Evolutionary conservation across 2,797 vertebrate genomes (phyloP).

Genomic region (Halcyon leucocephala): DNA sequence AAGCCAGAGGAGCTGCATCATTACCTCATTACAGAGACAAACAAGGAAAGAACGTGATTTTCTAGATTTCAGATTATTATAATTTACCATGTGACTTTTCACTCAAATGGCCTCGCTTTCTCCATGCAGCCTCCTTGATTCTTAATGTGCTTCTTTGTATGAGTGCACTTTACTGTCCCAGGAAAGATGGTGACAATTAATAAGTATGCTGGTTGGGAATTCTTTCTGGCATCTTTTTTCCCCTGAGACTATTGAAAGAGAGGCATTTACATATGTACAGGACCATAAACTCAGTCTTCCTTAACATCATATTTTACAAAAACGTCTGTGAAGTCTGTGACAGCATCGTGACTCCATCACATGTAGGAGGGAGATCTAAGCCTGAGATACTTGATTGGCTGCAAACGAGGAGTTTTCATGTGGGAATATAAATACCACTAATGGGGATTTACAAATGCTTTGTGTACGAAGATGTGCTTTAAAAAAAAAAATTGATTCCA

Average conservation of each 20-base stretch:
- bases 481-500: neutral
- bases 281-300: conserved; percentile 65
- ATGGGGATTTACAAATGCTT: conserved; percentile 22
- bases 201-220: conserved; percentile 20
- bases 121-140: neutral
- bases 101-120: conserved; percentile 17
- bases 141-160: neutral
- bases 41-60: neutral
- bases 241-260: conserved; percentile 48
- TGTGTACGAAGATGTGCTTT: neutral
- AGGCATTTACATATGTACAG: conserved; percentile 72
- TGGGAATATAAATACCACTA: conserved; percentile 39
- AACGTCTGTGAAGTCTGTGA: conserved; percentile 70
- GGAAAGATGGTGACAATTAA: conserved; percentile 61
- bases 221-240: conserved; percentile 53
- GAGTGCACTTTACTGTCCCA: conserved; percentile 10
- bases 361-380: conserved; percentile 64
- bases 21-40: conserved; percentile 22
- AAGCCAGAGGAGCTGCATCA: conserved; percentile 7
- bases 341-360: conserved; percentile 52
- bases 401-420: conserved; percentile 72
- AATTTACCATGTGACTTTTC: neutral
- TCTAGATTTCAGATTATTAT: conserved; percentile 11
- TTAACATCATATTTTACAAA: conserved; percentile 72
- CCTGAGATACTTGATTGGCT: conserved; percentile 63